Percentiles rank a stretch among this genome's conserved stretches.
These are phyloP conservation scores for Choristoneura rosaceana DNA, from an alignment of 2,888 invertebrate species.

Conservation along the genomic window DNA sequence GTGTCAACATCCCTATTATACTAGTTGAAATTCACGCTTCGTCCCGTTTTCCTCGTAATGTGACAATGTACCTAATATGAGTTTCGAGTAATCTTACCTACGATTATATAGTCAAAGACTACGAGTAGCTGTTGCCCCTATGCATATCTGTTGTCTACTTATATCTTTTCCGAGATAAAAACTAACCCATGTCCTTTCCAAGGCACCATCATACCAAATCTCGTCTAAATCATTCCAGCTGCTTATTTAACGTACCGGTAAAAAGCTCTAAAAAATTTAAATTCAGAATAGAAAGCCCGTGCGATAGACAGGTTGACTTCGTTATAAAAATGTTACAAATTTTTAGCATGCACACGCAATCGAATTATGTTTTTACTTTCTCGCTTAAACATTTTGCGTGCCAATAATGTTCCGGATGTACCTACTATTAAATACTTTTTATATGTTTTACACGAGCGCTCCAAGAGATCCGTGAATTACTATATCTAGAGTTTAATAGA, in stretches of 20 bases:
- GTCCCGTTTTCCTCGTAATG: too few species aligned
- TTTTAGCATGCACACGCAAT: conserved; percentile 11
- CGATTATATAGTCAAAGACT: too few species aligned
- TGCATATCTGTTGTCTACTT: too few species aligned
- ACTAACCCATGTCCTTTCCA: too few species aligned
- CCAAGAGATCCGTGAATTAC: neutral
- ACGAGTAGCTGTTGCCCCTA: too few species aligned
- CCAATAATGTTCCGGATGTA: conserved; percentile 27
- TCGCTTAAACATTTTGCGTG: conserved; percentile 31
- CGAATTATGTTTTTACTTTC: conserved; percentile 33
- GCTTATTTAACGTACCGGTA: neutral
- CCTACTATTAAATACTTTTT: neutral
- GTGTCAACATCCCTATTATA: too few species aligned
- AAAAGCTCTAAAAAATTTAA: neutral
- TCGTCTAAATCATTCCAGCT: too few species aligned
- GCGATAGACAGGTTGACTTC: neutral
- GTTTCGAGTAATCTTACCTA: too few species aligned
- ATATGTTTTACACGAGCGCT: neutral
- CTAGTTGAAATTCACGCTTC: too few species aligned
- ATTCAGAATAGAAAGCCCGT: neutral
- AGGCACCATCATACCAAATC: too few species aligned
- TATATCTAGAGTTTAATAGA: neutral
- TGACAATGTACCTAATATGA: too few species aligned
- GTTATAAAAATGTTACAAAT: neutral
- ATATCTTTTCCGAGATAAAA: too few species aligned